Evolutionary conservation across 64 coral and sea anemone species (phyloP), one percentile per base, ranked within the genome.

Genomic region (Stylophora pistillata): DNA sequence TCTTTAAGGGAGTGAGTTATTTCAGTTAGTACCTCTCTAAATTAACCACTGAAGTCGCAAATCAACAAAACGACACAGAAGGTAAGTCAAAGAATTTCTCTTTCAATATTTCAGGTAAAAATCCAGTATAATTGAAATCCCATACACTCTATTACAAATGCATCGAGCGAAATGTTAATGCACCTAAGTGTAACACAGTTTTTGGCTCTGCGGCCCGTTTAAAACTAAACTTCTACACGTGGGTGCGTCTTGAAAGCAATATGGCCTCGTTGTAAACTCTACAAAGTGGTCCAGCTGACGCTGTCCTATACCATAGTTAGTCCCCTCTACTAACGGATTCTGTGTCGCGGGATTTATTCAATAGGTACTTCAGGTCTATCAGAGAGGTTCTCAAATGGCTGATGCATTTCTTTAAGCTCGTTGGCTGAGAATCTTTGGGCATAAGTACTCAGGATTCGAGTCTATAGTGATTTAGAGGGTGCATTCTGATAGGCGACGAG

Each of bases 211-310:
- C n/a, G n/a, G n/a, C n/a, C n/a, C n/a, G n/a, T n/a, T n/a, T n/a
- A n/a, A n/a, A n/a, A n/a, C n/a, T n/a, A n/a, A n/a, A n/a, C n/a
- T n/a, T n/a, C n/a, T n/a, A n/a, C n/a, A n/a, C n/a, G n/a, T n/a
- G n/a, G n/a, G n/a, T 73, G 89, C 78, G 82, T 89, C 86, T 81
- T 85, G 91, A n/a, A 77, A 85, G 75, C 70, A 86, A 74, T 85
- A 77, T 85, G 77, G 80, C 13, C 79, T 23, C 73, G 27, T 86
- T 5, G 87, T 86, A 47, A 89, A 94, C 53, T 92, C 78, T 21
- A 94, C n/a, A 52, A 86, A 89, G 52, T 89, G 87, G 23, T 94
- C 80, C 0, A 94, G 80, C 56, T 94, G 76, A 23, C 15, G n/a
- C 32, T 86, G 64, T 47, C 86, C 74, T 15, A 92, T 33, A 14